Base-by-base conservation (phyloP, 2,888 invertebrate genomes). In the Thera britannica region DNA sequence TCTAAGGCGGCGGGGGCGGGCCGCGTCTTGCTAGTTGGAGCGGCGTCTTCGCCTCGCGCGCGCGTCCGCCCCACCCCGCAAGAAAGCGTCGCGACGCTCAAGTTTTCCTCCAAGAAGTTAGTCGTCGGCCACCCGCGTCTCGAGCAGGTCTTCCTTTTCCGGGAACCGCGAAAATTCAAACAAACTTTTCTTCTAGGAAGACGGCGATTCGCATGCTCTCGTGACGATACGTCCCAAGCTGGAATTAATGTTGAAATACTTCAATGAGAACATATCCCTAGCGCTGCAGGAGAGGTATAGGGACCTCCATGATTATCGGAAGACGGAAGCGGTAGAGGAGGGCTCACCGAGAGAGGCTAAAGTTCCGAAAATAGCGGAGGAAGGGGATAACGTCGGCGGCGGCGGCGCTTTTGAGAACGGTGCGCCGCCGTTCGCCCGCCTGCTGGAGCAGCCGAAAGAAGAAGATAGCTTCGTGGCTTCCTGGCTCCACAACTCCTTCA, bases 401-500 rank as follows among this genome's bases (percentile, higher is more conserved):
- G 92, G 90, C 77, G 92, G 93, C 90, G 90, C 90, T 61, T 92
- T 87, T 77, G 92, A 92, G 77, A 80, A 85, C 89, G 90, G 92
- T 90, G 90, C 92, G 92, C 92, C 93, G 92, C 92, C 91, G 89
- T 90, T 80, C 83, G 88, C 87, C 41, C 84, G 92, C 60, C 89
- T 92, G 73, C 87, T 93, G 83, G 93, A 92, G 82, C 94, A 94
- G 81, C 94, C 95, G 60, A 95, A 95, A 86, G 95, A 95, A 80
- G 95, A 95, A 83, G 95, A 95, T 87, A 95, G 94, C 90, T 95
- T 95, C 83, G 96, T 96, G 84, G 95, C 96, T 78, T 95, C 95
- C 93, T 96, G 96, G 96, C 93, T 96, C 75, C 95, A 96, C 87
- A 95, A 95, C 92, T 95, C 95, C 73, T 96, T 96, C 89, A 96